Conservation (phyloP, 2,113 vertebrate species). For the Aspiorhynchus laticeps region DNA sequence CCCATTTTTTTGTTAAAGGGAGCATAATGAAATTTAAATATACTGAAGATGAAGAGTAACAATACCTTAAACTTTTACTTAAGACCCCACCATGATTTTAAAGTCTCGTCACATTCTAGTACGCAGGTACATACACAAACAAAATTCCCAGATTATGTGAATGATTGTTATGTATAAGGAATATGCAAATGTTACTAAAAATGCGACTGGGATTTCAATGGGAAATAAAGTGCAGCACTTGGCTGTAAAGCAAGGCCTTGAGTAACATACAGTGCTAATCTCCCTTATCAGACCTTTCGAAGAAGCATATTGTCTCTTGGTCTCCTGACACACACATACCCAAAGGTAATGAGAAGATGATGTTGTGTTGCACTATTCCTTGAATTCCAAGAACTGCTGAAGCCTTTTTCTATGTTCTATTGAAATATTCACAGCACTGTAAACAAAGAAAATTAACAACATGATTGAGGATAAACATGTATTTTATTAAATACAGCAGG, state of each 20-base stretch:
- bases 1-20: background rate
- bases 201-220: background rate
- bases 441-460: slow-evolving; percentile 20
- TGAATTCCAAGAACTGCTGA: slow-evolving; percentile 95
- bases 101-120: background rate
- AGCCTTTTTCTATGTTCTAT: slow-evolving; percentile 93
- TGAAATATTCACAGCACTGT: slow-evolving; percentile 90
- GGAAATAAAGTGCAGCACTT: background rate
- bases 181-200: too few species aligned
- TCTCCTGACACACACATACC: background rate
- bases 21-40: background rate
- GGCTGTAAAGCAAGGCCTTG: background rate
- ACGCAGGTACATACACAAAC: background rate
- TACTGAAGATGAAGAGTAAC: background rate
- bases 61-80: background rate
- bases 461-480: background rate
- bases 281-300: background rate
- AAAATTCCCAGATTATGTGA: background rate
- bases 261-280: background rate
- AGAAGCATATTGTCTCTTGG: background rate
- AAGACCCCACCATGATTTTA: background rate
- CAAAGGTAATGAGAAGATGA: background rate
- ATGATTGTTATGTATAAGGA: background rate
- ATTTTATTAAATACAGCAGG: background rate
- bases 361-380: slow-evolving; percentile 78